Evolutionary conservation across 2,113 vertebrate species (phyloP).

Genomic region (Manacus vitellinus): DNA sequence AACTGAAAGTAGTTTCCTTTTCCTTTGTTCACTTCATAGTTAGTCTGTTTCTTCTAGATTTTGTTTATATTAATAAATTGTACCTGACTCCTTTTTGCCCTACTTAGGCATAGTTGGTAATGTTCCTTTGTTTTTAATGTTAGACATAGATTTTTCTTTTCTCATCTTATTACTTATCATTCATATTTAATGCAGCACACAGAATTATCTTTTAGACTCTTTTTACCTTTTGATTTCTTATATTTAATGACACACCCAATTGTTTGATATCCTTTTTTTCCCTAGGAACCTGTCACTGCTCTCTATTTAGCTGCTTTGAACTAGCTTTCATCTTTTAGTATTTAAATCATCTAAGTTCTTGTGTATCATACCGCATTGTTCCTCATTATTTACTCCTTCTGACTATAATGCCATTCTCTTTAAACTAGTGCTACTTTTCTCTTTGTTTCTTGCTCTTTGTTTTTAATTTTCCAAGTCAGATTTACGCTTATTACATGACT

Average conservation of each 20-base stretch:
- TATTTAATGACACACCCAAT: conserved; percentile 65
- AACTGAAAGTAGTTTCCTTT: background rate
- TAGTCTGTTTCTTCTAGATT: conserved; percentile 62
- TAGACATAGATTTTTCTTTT: conserved; percentile 67
- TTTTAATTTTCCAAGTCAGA: conserved; percentile 71
- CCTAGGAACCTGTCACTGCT: conserved; percentile 57
- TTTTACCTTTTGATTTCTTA: conserved; percentile 69
- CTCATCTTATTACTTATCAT: conserved; percentile 71
- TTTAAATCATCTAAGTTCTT: conserved; percentile 54
- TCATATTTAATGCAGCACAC: conserved; percentile 71
- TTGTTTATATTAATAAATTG: conserved; percentile 70
- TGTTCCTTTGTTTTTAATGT: conserved; percentile 68
- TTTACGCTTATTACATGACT: conserved; percentile 60
- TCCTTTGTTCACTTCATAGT: conserved; percentile 37
- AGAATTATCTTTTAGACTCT: conserved; percentile 69
- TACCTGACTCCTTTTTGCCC: conserved; percentile 64
- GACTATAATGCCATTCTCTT: conserved; percentile 31
- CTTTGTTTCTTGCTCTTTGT: conserved; percentile 58
- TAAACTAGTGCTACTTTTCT: conserved; percentile 42
- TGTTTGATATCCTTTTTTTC: conserved; percentile 68
- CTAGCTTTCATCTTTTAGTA: conserved; percentile 66
- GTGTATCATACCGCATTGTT: conserved; percentile 22
- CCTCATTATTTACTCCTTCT: conserved; percentile 57
- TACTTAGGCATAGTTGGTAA: conserved; percentile 67
- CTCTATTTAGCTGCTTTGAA: conserved; percentile 68